Evolutionary conservation across 35 echinoderm and acorn worm genomes (phyloP).

Genomic region (Amphiura filiformis): DNA sequence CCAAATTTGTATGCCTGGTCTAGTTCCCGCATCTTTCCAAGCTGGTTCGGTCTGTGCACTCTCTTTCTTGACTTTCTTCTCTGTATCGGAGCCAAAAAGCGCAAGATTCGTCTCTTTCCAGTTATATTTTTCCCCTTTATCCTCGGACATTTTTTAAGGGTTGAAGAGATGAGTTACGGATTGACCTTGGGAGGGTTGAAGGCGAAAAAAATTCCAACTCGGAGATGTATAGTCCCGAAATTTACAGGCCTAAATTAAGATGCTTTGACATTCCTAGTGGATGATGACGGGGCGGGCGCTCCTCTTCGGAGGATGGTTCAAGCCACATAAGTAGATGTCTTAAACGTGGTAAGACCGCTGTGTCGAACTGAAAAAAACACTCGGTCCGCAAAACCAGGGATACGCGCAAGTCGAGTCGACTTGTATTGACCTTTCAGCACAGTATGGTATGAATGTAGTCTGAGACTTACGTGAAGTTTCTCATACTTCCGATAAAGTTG

Average conservation of each 20-base stretch:
- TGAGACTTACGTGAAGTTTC: background rate
- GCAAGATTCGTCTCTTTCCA: constrained; percentile 56
- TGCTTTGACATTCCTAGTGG: background rate
- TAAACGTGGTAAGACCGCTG: background rate
- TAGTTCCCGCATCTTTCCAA: constrained; percentile 64
- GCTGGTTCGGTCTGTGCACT: constrained; percentile 64
- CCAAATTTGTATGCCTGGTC: constrained; percentile 70
- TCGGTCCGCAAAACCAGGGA: background rate
- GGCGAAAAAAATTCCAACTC: background rate
- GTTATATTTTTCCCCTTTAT: constrained; percentile 31
- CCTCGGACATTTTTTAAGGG: background rate
- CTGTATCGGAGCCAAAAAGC: constrained; percentile 51
- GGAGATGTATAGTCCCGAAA: background rate
- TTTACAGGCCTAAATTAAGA: background rate
- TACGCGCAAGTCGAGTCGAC: background rate
- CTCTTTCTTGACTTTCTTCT: constrained; percentile 74
- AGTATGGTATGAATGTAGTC: constrained; percentile 6
- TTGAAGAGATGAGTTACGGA: background rate
- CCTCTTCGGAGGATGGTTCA: background rate
- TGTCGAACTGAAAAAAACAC: background rate
- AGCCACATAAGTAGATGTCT: constrained; percentile 5
- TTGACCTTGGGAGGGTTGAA: too few species aligned
- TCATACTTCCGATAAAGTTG: too few species aligned
- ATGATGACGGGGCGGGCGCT: background rate
- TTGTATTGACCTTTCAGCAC: background rate